These are phyloP conservation scores for Sinocyclocheilus anshuiensis DNA, from an alignment of 2,113 vertebrate species.

Conservation along the genomic window DNA sequence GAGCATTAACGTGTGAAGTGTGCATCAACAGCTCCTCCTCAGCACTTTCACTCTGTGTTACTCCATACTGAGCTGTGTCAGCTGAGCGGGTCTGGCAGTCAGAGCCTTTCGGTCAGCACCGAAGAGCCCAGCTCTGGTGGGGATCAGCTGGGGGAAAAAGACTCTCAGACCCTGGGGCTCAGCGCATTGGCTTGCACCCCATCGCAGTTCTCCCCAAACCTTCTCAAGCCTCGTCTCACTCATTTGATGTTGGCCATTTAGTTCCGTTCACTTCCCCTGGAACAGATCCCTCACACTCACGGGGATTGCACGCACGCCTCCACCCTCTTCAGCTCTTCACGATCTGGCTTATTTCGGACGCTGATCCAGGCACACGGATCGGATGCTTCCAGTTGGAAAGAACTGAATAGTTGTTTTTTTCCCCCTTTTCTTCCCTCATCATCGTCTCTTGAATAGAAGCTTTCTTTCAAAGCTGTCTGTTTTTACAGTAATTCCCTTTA, in stretches of 20 bases:
- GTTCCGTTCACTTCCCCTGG: conserved; percentile 57
- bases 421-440: not conserved
- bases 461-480: conserved; percentile 71
- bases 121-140: conserved; percentile 63
- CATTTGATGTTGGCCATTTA: conserved; percentile 69
- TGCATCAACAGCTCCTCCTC: conserved; percentile 39
- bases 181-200: not conserved
- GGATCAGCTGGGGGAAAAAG: conserved; percentile 65
- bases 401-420: conserved; percentile 51
- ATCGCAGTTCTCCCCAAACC: conserved; percentile 38
- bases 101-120: conserved; percentile 68
- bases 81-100: conserved; percentile 54
- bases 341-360: conserved; percentile 72
- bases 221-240: conserved; percentile 46
- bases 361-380: conserved; percentile 73
- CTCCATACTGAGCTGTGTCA: conserved; percentile 30
- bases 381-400: conserved; percentile 73
- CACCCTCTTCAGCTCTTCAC: conserved; percentile 50
- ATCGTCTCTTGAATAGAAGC: conserved; percentile 67
- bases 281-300: conserved; percentile 55
- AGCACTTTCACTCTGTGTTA: conserved; percentile 36
- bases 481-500: conserved; percentile 71
- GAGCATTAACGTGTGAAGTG: conserved; percentile 43
- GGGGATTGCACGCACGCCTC: conserved; percentile 57
- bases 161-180: conserved; percentile 58